Evolutionary conservation across 2,888 invertebrate species (phyloP).

Genomic region (Acleris emargana): DNA sequence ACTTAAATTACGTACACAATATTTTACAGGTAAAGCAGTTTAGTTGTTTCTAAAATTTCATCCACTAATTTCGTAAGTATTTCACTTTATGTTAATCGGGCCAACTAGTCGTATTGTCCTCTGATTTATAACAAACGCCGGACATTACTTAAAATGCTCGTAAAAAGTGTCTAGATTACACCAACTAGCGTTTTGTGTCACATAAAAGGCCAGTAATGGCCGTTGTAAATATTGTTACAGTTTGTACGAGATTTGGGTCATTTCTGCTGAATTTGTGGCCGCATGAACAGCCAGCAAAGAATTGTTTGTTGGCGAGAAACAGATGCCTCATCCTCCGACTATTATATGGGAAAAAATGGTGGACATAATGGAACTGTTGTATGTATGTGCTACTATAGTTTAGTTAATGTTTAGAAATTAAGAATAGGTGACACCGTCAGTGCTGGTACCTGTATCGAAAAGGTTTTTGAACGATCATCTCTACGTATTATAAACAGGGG

Average conservation of each 20-base stretch:
- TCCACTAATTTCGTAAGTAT: slow-evolving; percentile 7
- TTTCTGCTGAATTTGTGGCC: slow-evolving; percentile 32
- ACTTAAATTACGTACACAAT: too few species aligned
- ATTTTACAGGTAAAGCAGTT: not conserved
- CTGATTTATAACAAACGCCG: slow-evolving; percentile 27
- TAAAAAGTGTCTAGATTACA: slow-evolving; percentile 37
- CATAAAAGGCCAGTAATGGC: slow-evolving; percentile 34
- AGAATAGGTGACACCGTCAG: too few species aligned
- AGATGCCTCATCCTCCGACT: not conserved
- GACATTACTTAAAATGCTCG: slow-evolving; percentile 36
- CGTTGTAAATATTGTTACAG: slow-evolving; percentile 35
- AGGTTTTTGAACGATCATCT: too few species aligned
- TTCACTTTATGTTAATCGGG: slow-evolving; percentile 32
- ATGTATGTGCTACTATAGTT: too few species aligned
- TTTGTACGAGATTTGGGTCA: slow-evolving; percentile 31
- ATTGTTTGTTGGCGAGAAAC: slow-evolving; percentile 1
- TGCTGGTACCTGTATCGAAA: too few species aligned
- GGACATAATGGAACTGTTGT: too few species aligned
- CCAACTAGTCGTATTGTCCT: slow-evolving; percentile 27
- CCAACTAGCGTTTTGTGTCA: slow-evolving; percentile 37
- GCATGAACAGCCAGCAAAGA: slow-evolving; percentile 6
- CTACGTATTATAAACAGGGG: too few species aligned
- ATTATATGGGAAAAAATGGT: too few species aligned
- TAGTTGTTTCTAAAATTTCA: not conserved
- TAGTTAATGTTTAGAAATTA: too few species aligned